Base-by-base conservation (phyloP, 2,797 vertebrate species). In the Enteromius fasciolatus region DNA sequence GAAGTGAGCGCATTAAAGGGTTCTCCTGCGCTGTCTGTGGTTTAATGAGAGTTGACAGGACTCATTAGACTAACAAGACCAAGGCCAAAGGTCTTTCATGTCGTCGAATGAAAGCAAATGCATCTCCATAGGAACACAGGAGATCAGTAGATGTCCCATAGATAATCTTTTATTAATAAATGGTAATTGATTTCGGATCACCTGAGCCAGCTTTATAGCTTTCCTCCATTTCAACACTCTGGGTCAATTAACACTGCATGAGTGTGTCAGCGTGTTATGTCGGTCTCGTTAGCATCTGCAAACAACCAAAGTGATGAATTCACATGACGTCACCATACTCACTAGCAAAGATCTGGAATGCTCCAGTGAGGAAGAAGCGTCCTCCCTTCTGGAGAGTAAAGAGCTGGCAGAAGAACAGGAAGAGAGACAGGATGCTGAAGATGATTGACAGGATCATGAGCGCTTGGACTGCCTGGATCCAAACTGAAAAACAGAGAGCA, bases 371-470 rank as follows among this genome's bases (percentile, higher is more conserved):
- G 89, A 98, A 98, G 93, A 99, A 99, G 41, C 98, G 93, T 78
- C 98, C 98, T 0, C 98, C 98, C 90, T 99, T 99, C 92, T 97
- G 97, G 89, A 99, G 94, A 0, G 98, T 98, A 93, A 99, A 99
- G 87, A 99, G 97, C 93, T 99, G 98, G 93, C 96, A 98, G 93
- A 99, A 99, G 94, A 99, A 99, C 83, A 98, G 94, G 93, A 99
- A 95, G 91, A 99, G 92, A 18, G 98, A 96, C 83, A 99, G 86
- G 86, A 97, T 92, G 46, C 98, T 97, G 95, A 99, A 99, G 96
- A 99, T 96, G 90, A 99, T 93, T 80, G 98, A 97, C 82, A 99
- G 95, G 92, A 98, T 97, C 98, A 99, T 99, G 92, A 98, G 91
- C 0, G 97, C 98, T 92, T 99, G 98, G 90, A 99, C 97, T 28